Evolutionary conservation across 2,888 invertebrate genomes (phyloP).

Genomic region (Clivina fossor): DNA sequence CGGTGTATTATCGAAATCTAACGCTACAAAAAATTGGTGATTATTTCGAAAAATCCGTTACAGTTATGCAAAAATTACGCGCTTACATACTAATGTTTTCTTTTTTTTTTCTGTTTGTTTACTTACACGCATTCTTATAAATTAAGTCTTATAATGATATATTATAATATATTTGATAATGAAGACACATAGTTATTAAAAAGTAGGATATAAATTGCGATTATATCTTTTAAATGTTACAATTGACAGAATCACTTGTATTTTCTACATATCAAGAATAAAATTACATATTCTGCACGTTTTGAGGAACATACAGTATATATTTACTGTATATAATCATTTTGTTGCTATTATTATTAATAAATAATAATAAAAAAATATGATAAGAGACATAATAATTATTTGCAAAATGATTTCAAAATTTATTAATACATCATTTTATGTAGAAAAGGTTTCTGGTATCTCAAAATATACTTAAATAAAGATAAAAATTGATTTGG

Average conservation of each 20-base stretch:
- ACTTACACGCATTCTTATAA: slow-evolving; percentile 16
- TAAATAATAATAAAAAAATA: neutral
- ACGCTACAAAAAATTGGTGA: slow-evolving; percentile 6
- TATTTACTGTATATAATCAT: too few relatives aligned
- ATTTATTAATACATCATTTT: too few relatives aligned
- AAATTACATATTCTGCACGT: too few relatives aligned
- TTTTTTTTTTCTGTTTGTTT: too few relatives aligned
- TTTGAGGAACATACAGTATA: too few relatives aligned
- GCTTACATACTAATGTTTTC: slow-evolving; percentile 12
- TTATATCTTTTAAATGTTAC: slow-evolving; percentile 20
- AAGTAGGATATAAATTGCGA: slow-evolving; percentile 13
- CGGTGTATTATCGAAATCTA: neutral
- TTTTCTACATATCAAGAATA: slow-evolving; percentile 18
- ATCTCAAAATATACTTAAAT: too few relatives aligned
- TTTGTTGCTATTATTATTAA: too few relatives aligned
- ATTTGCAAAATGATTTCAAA: too few relatives aligned
- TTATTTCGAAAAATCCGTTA: slow-evolving; percentile 7
- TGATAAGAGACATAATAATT: too few relatives aligned
- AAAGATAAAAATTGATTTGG: too few relatives aligned
- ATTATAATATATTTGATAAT: too few relatives aligned
- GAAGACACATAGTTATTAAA: slow-evolving; percentile 29
- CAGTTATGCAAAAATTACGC: slow-evolving; percentile 7
- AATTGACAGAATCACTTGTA: slow-evolving; percentile 24
- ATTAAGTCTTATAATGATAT: slow-evolving; percentile 27
- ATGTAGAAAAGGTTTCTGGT: too few relatives aligned